Conservation (phyloP, 2,797 vertebrate genomes). For the Muscicapa comitata region DNA sequence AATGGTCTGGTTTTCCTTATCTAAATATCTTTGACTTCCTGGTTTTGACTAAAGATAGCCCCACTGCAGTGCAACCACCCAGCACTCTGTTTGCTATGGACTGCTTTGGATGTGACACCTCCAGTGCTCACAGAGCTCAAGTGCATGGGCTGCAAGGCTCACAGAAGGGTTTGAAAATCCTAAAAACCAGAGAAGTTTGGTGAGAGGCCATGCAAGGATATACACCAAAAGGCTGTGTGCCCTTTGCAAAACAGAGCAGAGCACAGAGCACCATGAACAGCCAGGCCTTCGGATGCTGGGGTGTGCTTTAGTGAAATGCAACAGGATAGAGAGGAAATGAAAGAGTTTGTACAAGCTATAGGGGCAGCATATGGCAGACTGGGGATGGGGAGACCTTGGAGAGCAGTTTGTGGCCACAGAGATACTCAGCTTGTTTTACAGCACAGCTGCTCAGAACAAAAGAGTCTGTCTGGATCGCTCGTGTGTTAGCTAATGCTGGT, state of each 20-base stretch:
- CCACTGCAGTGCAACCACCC: background rate
- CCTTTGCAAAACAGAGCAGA: background rate
- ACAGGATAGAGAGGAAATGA: constrained; percentile 44
- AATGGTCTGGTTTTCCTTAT: background rate
- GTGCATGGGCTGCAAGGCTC: background rate
- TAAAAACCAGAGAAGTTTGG: background rate
- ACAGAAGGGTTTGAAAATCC: background rate
- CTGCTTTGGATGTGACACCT: background rate
- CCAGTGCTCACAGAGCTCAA: background rate
- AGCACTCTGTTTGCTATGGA: background rate
- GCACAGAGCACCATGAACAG: background rate
- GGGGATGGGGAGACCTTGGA: constrained; percentile 30
- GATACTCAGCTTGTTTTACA: constrained; percentile 49
- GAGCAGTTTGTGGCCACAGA: constrained; percentile 17
- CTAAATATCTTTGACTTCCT: background rate
- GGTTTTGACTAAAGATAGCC: background rate
- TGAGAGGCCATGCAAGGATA: background rate
- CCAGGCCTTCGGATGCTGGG: accelerated
- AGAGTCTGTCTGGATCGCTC: background rate
- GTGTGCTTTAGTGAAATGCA: constrained; percentile 16
- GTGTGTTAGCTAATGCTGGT: constrained; percentile 42
- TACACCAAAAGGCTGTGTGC: background rate
- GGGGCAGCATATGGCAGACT: constrained; percentile 49
- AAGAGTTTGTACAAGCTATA: constrained; percentile 29
- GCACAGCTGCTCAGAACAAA: constrained; percentile 62